Percentiles rank a stretch among this genome's conserved stretches.
These are phyloP conservation scores for Callithrix jacchus DNA, from an alignment of 2,113 vertebrate genomes.

Conservation along the genomic window DNA sequence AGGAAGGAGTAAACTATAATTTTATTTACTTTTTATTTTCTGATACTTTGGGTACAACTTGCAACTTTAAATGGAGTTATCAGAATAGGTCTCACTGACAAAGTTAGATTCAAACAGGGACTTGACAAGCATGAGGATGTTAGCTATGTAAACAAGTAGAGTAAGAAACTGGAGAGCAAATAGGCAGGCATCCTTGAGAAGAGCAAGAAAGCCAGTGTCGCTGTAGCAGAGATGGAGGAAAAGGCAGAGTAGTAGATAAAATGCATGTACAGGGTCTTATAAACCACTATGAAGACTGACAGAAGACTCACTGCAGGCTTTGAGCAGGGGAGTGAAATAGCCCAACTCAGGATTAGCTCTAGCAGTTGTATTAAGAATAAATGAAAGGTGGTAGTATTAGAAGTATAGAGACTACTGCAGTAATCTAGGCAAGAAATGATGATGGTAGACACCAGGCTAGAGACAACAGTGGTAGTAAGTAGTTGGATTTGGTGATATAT, in stretches of 20 bases:
- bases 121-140: background rate
- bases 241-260: background rate
- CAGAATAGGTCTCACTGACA: background rate
- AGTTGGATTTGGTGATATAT: background rate
- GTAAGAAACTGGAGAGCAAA: background rate
- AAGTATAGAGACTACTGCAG: background rate
- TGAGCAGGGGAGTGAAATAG: background rate
- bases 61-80: background rate
- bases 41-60: too few species aligned
- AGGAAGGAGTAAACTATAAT: background rate
- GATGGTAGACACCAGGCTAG: background rate
- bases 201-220: background rate
- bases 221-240: background rate
- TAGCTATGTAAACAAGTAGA: background rate
- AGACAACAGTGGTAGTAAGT: background rate
- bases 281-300: background rate
- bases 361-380: background rate
- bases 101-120: background rate
- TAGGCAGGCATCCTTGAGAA: background rate
- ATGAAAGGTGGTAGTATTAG: background rate
- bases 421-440: background rate
- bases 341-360: background rate
- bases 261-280: background rate
- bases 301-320: background rate
- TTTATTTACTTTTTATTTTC: too few species aligned